A percentile compares a stretch with the other conserved stretches of the same genome.
phyloP scores from a whole-genome alignment of 2,888 invertebrate species.

The Dascillus cervinus region DNA sequence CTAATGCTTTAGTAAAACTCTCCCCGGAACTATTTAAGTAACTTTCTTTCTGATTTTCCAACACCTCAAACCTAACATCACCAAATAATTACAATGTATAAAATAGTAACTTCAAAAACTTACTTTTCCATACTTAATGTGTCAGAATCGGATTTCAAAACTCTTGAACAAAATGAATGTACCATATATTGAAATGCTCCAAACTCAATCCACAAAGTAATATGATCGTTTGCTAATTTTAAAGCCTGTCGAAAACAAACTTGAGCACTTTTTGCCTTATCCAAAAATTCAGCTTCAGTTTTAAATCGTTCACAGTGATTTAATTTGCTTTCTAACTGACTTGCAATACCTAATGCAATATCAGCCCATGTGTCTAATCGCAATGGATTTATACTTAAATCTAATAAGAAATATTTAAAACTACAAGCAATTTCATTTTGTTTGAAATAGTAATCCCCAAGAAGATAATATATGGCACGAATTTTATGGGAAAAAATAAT shows the following conservation, averaged over 20 bases:
- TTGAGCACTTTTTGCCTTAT: constrained; percentile 64
- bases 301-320: constrained; percentile 61
- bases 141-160: constrained; percentile 73
- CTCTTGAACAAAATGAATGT: constrained; percentile 82
- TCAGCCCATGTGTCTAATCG: constrained; percentile 92
- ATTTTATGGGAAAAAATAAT: constrained; percentile 37
- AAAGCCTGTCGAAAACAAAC: constrained; percentile 77
- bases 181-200: constrained; percentile 85
- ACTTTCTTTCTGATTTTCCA: constrained; percentile 70
- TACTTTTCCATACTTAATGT: constrained; percentile 63
- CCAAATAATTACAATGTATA: no score
- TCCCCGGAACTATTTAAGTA: constrained; percentile 71
- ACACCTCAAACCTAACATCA: constrained; percentile 55
- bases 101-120: constrained; percentile 14
- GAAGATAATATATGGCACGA: constrained; percentile 76
- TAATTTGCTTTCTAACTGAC: constrained; percentile 70
- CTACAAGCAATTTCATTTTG: constrained; percentile 65
- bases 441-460: constrained; percentile 91
- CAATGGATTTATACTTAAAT: constrained; percentile 70
- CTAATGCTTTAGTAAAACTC: constrained; percentile 67
- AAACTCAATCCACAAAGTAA: constrained; percentile 82
- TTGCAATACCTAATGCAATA: constrained; percentile 71
- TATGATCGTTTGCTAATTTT: constrained; percentile 63
- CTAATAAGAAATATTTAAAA: constrained; percentile 73
- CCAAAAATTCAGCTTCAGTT: constrained; percentile 57